These are phyloP conservation scores for Drosophila neutralis DNA, from an alignment of 2,888 invertebrate genomes.

Conservation along the genomic window DNA sequence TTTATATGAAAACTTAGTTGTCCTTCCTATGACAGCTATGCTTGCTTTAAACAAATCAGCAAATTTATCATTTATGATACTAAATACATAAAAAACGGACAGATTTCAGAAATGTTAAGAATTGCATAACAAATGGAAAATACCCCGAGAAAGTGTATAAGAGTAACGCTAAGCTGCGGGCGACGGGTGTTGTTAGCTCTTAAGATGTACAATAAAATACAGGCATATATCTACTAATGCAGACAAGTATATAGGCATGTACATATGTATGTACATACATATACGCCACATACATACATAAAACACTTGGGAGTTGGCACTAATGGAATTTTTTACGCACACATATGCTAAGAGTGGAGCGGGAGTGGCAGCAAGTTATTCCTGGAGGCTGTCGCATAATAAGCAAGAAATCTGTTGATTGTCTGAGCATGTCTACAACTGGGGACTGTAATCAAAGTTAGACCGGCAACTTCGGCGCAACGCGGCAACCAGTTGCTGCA, in stretches of 20 bases:
- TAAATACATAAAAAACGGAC: background rate
- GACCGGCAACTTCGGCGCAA: conserved; percentile 24
- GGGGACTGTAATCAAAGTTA: conserved; percentile 61
- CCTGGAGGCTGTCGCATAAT: conserved; percentile 63
- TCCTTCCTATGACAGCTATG: too few species aligned
- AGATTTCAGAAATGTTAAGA: background rate
- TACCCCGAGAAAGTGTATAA: background rate
- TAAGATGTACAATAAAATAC: conserved; percentile 29
- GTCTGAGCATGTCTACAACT: conserved; percentile 28
- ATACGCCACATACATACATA: conserved; percentile 41
- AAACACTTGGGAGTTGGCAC: conserved; percentile 63
- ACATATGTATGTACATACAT: conserved; percentile 1
- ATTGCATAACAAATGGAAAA: background rate
- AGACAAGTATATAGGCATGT: background rate
- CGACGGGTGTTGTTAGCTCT: conserved; percentile 22
- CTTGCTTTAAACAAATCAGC: background rate
- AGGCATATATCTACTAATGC: conserved; percentile 30
- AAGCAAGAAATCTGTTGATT: conserved; percentile 72
- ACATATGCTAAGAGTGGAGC: conserved; percentile 18
- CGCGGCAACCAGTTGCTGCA: conserved; percentile 56
- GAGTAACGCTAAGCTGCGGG: conserved; percentile 27
- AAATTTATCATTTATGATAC: background rate
- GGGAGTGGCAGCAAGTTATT: background rate
- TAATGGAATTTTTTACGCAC: conserved; percentile 65
- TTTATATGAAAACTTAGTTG: too few species aligned